Base-by-base conservation (phyloP, 2,113 vertebrate genomes). In the Motacilla alba region DNA sequence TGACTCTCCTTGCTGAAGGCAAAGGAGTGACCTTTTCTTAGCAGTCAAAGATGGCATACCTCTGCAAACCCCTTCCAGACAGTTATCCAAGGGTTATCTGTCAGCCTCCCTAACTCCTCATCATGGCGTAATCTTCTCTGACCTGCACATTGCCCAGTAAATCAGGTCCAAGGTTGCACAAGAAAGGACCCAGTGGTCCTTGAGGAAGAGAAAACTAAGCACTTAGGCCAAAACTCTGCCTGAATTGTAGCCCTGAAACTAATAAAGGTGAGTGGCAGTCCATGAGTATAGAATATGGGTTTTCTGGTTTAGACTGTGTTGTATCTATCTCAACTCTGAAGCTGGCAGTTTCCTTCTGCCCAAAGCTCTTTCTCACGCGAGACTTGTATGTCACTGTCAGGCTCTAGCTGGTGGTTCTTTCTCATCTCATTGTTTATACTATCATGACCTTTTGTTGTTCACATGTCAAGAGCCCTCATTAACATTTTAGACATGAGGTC, bases 401-500 rank as follows among this genome's bases (percentile, higher is more conserved):
- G 23, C 27, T 93, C 33, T 70, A 68, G 77, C 27, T 93, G 62
- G 75, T 55, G 72, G 55, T n/a, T 91, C 56, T 66, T 82, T 76
- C 60, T 87, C 53, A 31, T 95, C 44, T 77, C 69, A 67, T 74
- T 91, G 73, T 91, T 96, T 97, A 90, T 90, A 66, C 86, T 83
- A 49, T 62, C 41, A 47, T 78, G 94, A 92, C 83, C 92, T 95
- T 95, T 97, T 91, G 93, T 92, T 96, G 75, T 94, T 89, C 44
- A 52, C 10, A 4, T 96, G 87, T 96, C 90, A 95, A 90, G 52
- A 94, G 52, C 72, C 56, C 63, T 90, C 76, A 87, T 97, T 96
- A 94, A 53, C 90, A 93, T 95, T 91, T 93, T 94, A 95, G 92
- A 91, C 90, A 63, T 70, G 90, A 95, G 94, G 76, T 90, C 94